Evolutionary conservation across 2,797 vertebrate genomes (phyloP), one percentile per base, ranked within the genome.

Genomic region (Chloroceryle amazona): DNA sequence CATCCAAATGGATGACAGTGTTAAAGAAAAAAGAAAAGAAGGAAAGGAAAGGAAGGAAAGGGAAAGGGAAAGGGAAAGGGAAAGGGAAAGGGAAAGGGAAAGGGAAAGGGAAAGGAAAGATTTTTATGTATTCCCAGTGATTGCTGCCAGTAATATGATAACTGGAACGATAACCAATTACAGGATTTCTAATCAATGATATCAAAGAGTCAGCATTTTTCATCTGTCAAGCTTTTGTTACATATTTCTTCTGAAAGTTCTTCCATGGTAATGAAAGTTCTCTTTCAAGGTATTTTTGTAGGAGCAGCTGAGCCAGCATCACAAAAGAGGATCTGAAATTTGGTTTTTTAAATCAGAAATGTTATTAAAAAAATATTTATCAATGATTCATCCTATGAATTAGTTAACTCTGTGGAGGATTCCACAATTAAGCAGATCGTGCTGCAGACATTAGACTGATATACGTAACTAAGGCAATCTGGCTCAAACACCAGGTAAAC

Each of bases 131-230:
- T 96, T 97, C 89, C 73, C 61, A 65, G 19, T 26, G 13, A 96
- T 39, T 13, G 9, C 39, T 96, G 89, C 84, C 90, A 96, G 58
- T 86, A 93, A 96, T 18, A 6, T 89, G 94, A 80, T 92, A 97
- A 96, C 81, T 95, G 86, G 94, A 87, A 91, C 52, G 73, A 94
- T 96, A 86, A 46, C 71, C 49, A 95, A 95, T 96, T 92, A 97
- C 47, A 92, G 52, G 76, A 95, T 95, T 96, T 90, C 96, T 96
- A 96, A 97, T 96, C 93, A 96, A 89, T 71, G 47, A 75, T 87
- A 97, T 96, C 78, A 96, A 96, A 96, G 90, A 95, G 55, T 83
- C 80, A 52, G 8, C 31, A 60, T 35, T 82, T 96, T 96, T 95
- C 92, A 10, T 28, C 81, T 71, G 51, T 79, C 84, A 74, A 18